These are phyloP conservation scores for Aquatica leii DNA, from an alignment of 2,888 invertebrate genomes.

Conservation along the genomic window DNA sequence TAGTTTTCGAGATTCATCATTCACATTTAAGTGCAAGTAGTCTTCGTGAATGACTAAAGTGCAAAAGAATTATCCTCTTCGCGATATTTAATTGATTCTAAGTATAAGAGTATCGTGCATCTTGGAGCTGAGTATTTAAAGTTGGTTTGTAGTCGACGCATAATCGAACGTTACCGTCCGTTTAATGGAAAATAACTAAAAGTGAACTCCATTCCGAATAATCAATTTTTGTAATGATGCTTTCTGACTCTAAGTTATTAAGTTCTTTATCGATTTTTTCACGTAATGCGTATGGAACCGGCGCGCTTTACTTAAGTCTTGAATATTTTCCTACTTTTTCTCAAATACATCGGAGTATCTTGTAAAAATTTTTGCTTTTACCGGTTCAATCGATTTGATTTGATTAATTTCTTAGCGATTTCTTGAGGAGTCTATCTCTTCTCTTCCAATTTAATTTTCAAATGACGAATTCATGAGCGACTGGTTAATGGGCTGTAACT, in stretches of 20 bases:
- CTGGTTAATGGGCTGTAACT: neutral
- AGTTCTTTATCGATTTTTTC: constrained; percentile 25
- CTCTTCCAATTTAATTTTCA: neutral
- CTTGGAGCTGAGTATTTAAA: constrained; percentile 30
- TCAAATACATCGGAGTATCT: too few relatives aligned
- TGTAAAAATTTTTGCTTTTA: too few relatives aligned
- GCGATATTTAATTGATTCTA: constrained; percentile 3
- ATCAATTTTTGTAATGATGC: constrained; percentile 31
- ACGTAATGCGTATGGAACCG: constrained; percentile 31
- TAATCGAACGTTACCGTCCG: constrained; percentile 28
- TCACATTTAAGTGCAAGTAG: too few relatives aligned
- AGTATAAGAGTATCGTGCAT: constrained; percentile 19
- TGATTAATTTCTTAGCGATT: too few relatives aligned
- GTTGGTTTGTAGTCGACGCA: constrained; percentile 40
- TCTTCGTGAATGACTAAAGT: too few relatives aligned
- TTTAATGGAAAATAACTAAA: constrained; percentile 33
- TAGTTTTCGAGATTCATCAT: too few relatives aligned
- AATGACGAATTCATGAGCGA: neutral
- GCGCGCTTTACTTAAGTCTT: neutral
- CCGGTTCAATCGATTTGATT: too few relatives aligned
- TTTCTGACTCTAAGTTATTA: constrained; percentile 22
- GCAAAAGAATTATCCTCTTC: constrained; percentile 2
- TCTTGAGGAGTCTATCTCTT: too few relatives aligned
- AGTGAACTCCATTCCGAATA: constrained; percentile 36
- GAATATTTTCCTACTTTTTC: too few relatives aligned